Conservation (phyloP, 2,888 invertebrate species). For the Lottia scabra region DNA sequence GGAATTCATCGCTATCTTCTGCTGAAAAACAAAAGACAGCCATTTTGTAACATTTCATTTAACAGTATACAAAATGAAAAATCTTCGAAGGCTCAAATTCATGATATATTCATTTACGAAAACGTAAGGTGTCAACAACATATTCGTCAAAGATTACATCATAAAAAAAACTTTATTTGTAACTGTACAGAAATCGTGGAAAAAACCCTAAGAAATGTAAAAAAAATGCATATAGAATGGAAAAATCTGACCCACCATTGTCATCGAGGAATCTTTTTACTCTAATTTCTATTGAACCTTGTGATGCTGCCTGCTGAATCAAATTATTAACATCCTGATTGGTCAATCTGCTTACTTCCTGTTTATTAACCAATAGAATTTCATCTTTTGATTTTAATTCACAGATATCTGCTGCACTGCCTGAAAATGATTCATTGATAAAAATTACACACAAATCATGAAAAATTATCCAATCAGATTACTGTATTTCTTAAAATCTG, state of each 20-base stretch:
- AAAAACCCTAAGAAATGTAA: too few species aligned
- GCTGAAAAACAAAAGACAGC: neutral
- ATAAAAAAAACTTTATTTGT: too few species aligned
- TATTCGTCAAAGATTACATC: too few species aligned
- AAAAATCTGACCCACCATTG: slow-evolving; percentile 19
- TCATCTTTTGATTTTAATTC: slow-evolving; percentile 66
- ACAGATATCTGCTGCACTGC: slow-evolving; percentile 66
- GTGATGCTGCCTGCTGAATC: slow-evolving; percentile 54
- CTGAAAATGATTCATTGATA: slow-evolving; percentile 32
- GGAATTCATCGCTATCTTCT: slow-evolving; percentile 35
- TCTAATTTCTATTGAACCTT: slow-evolving; percentile 52
- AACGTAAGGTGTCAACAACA: too few species aligned
- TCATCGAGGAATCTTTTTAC: slow-evolving; percentile 44
- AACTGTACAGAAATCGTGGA: too few species aligned
- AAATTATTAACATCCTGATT: slow-evolving; percentile 58
- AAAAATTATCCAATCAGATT: too few species aligned
- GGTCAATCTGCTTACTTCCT: slow-evolving; percentile 53
- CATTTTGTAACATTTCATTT: too few species aligned
- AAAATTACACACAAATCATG: too few species aligned
- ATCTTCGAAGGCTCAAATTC: too few species aligned
- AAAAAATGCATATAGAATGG: too few species aligned
- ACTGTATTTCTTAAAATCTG: too few species aligned
- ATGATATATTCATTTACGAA: neutral
- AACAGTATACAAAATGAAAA: too few species aligned
- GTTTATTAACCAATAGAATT: slow-evolving; percentile 61